Base-by-base conservation (phyloP, 2,888 invertebrate species). In the Pheosia tremula region DNA sequence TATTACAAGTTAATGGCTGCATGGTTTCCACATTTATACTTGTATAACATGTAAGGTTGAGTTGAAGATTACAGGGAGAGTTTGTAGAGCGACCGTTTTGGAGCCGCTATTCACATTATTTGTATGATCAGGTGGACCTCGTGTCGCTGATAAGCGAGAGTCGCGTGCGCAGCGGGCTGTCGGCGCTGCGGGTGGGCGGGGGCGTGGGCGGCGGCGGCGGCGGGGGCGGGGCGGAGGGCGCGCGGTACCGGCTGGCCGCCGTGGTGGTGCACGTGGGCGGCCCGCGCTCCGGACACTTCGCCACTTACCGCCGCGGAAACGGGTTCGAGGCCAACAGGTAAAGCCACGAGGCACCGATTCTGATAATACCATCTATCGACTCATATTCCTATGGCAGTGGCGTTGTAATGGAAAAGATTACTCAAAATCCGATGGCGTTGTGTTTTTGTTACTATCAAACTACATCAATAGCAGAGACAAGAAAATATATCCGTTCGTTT, bases 241-340 rank as follows among this genome's bases (percentile, higher is more conserved):
- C 71, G 63, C 64, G 41, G 60, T 99, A 98, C 93, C 95, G 96
- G 67, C 94, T 99, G 68, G 94, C 95, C 64, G 97, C 98, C 3
- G 98, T 98, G 7, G 97, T 98, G 56, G 98, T 98, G 68, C 99
- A 99, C 92, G 95, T 97, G 69, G 99, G 99, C 3, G 97, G 97
- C 57, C 97, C 97, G 9, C 96, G 97, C 83, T 97, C 97, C 56
- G 99, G 99, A 1, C 99, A 99, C 94, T 99, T 98, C 94, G 97
- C 98, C 66, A 98, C 98, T 56, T 99, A 98, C 88, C 94, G 99
- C 65, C 95, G 98, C 13, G 97, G 97, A 68, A 95, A 95, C 86
- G 94, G 94, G 49, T 89, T 92, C 72, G 94, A 94, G 73, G 90
- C 93, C 68, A 94, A 94, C 82, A 84, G 95, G 84, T 94, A 72